Base-by-base conservation (phyloP, 1,140 invertebrate genomes). In the Agrilus planipennis region DNA sequence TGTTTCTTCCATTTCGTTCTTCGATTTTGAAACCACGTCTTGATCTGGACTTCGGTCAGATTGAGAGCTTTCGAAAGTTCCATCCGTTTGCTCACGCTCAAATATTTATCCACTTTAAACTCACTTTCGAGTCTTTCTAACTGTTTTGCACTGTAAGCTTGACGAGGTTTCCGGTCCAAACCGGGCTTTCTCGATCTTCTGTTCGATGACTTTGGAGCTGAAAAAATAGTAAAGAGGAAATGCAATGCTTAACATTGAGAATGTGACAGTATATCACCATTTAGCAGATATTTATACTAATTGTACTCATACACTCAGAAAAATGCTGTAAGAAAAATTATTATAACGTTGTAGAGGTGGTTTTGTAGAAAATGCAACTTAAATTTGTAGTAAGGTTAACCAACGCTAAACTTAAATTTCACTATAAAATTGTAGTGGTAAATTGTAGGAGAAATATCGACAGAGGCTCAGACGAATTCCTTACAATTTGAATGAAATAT, bases 1-100 rank as follows among this genome's bases (percentile, higher is more conserved):
- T 95, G 90, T 54, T 95, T 95, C 63, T 95, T 94, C 89, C 89
- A 94, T 56, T 95, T 95, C 1, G 90, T 95, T 43, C 90, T 69
- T 34, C 89, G 70, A 62, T 94, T 94, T 65, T 95, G 89, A 23
- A 52, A 95, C 91, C 91, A 96, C 0, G 91, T 96, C 61, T 96
- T 96, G 39, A 96, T 92, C 69, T 96, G 91, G 2, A 93, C 90
- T 67, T 96, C 92, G 0, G 90, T 94, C 9, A 96, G 63, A 41
- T 78, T 83, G 5, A 96, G 58, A 0, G 78, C 77, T 60, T 89
- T 88, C 0, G 89, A 92, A 1, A 96, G 65, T 52, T 96, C 89
- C 79, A 93, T 82, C 31, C 92, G 68, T 65, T 95, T 96, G 45
- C 82, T 90, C 0, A 96, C 91, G 57, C 89, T 94, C 6, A 95